phyloP scores from a whole-genome alignment of 2,888 invertebrate genomes.

The Athrips mouffetella region DNA sequence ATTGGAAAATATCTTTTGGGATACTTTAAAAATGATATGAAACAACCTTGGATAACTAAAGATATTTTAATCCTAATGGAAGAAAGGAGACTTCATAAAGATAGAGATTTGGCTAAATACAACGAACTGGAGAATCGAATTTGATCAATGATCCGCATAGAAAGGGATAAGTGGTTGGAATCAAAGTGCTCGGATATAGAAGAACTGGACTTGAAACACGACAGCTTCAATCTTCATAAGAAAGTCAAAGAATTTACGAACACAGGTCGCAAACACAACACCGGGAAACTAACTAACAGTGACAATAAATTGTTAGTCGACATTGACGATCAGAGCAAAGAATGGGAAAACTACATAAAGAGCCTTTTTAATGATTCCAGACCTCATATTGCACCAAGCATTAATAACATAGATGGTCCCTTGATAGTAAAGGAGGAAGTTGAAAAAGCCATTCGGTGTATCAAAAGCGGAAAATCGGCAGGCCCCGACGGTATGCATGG shows the following conservation, averaged over 20 bases:
- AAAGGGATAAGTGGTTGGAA: neutral
- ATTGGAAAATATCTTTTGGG: neutral
- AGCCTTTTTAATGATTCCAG: no score
- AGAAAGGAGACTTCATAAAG: neutral
- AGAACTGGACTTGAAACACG: neutral
- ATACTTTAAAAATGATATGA: no score
- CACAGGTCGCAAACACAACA: neutral
- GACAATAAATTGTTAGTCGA: neutral
- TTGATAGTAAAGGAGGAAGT: neutral
- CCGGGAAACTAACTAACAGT: neutral
- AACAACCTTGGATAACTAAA: no score
- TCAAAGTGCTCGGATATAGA: neutral
- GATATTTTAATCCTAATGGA: neutral
- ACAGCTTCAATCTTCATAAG: neutral
- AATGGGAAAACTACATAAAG: neutral
- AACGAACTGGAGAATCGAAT: no score
- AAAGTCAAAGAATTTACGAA: neutral
- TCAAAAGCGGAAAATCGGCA: neutral
- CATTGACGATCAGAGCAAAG: neutral
- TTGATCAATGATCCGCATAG: no score
- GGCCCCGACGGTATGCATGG: neutral
- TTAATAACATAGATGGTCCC: no score
- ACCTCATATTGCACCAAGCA: no score
- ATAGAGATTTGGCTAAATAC: no score
- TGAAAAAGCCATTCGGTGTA: neutral